Evolutionary conservation across 2,797 vertebrate genomes (phyloP).

Genomic region (Rhynchotus rufescens): DNA sequence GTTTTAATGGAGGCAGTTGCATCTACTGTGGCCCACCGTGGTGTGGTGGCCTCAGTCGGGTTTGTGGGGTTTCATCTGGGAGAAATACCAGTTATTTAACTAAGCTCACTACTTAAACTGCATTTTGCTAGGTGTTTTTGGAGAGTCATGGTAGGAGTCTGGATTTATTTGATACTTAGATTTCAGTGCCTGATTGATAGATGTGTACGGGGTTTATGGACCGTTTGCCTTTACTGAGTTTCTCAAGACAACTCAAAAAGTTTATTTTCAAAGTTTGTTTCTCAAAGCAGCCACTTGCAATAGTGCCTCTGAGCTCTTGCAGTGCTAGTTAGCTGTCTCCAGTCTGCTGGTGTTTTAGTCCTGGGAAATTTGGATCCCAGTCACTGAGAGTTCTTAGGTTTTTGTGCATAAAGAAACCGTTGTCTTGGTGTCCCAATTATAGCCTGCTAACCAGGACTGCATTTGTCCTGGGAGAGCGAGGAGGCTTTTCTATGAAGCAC

Average conservation of each 20-base stretch:
- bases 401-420: slow-evolving; percentile 1
- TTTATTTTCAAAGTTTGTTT: no score
- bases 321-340: background rate
- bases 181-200: background rate
- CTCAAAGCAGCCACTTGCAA: background rate
- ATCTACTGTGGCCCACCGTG: accelerated
- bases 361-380: background rate
- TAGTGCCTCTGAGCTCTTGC: background rate
- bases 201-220: background rate
- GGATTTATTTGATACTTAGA: background rate
- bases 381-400: background rate
- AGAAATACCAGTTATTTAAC: background rate
- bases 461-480: background rate
- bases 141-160: background rate
- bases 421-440: background rate
- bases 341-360: background rate
- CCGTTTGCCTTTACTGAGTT: background rate
- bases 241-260: background rate
- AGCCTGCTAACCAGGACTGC: background rate
- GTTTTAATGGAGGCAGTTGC: accelerated
- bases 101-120: background rate
- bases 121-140: background rate
- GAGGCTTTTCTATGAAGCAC: background rate
- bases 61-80: background rate
- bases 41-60: accelerated